These are phyloP conservation scores for Isotomurus palustris DNA, from an alignment of 2,888 invertebrate genomes.

Conservation along the genomic window DNA sequence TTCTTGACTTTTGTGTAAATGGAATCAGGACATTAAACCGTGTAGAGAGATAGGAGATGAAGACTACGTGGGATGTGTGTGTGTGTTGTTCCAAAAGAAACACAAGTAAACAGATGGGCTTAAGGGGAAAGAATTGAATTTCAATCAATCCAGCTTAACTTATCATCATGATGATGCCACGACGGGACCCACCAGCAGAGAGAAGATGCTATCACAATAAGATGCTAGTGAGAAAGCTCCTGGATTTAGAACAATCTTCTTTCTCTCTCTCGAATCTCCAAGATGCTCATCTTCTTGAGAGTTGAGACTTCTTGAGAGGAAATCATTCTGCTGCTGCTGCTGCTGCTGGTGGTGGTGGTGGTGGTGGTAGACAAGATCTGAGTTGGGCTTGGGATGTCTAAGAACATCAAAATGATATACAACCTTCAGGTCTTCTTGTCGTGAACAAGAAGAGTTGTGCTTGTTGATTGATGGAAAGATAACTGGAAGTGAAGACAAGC, in stretches of 20 bases:
- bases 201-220: background rate
- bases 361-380: no score
- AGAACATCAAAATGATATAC: background rate
- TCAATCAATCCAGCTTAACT: constrained; percentile 14
- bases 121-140: constrained; percentile 9
- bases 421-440: background rate
- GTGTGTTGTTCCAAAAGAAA: background rate
- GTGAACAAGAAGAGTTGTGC: background rate
- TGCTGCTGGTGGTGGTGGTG: no score
- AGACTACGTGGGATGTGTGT: background rate
- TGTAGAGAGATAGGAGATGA: background rate
- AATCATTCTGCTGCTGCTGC: no score
- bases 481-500: constrained; percentile 39
- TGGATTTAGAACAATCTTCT: no score
- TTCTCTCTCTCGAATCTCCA: no score
- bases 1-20: background rate
- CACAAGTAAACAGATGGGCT: constrained; percentile 9
- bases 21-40: background rate
- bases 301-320: no score
- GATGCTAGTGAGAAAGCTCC: no score
- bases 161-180: background rate
- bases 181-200: background rate
- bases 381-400: background rate
- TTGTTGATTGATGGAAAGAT: constrained; percentile 37
- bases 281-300: no score